Evolutionary conservation across 2,113 vertebrate species (phyloP), one percentile per base, ranked within the genome.

Genomic region (Phylloscopus trochilus): DNA sequence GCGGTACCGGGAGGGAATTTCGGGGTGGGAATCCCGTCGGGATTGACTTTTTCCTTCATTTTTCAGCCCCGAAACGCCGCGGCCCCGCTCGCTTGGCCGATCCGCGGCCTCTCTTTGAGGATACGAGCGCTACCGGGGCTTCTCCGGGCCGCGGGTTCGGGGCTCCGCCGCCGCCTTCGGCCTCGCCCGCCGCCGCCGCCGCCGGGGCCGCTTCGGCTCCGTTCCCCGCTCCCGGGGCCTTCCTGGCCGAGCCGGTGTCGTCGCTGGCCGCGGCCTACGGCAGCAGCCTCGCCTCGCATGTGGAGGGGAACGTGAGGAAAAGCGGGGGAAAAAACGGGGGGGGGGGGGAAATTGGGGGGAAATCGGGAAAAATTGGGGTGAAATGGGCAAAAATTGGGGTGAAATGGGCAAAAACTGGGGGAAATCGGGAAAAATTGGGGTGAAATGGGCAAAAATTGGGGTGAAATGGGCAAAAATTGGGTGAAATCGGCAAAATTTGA

Each of bases 21-120:
- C 4, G 44, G 15, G 4, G 9, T 26, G 11, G 5, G 1, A 28
- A 17, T 4, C 18, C 18, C 6, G 2, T 2, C 2, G 9, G 35
- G 21, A 16, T 39, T 17, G 17, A 11, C 16, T 3, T 28, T 39
- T 9, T 17, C 17, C 1, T 4, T 11, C 22, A 2, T 6, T 35
- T 74, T 44, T 21, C n/a, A 75, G 73, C 73, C 55, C 55, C 73
- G 0, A 75, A 75, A 18, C 73, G 73, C 33, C 73, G 73, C 55
- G 73, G 73, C 14, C 43, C 73, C 73, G 73, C 73, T 23, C 73
- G 73, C 4, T 47, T 75, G 73, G 73, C 73, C 55, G 73, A 75
- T 8, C 73, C 73, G 55, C 73, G 73, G 33, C 73, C 73, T 46
- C 72, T 75, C 7, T 75, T 75, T 53, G 72, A 75, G 53, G 72